Percentiles rank a stretch among this genome's conserved stretches.
Conservation (phyloP, 30 jellyfish, hydroid and myxozoan species). For the Pseudorhiza aurosa region DNA sequence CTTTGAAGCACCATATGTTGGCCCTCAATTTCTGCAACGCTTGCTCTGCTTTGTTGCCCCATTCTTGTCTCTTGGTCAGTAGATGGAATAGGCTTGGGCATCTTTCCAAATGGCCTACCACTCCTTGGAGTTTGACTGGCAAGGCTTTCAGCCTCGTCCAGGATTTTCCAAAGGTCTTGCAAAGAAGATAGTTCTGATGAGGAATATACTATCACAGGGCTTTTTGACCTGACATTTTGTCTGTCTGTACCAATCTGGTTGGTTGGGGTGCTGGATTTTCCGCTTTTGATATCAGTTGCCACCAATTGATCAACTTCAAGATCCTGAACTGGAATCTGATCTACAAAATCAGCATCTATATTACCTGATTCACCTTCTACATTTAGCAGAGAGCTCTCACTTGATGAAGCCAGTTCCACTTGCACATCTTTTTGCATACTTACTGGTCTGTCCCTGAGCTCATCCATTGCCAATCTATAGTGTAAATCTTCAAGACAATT, state of each 20-base stretch:
- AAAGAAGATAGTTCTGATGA: constrained; percentile 67
- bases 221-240: neutral
- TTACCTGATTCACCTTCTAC: neutral
- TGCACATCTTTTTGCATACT: neutral
- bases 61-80: neutral
- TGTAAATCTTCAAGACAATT: constrained; percentile 33
- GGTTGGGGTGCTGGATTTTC: neutral
- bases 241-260: neutral
- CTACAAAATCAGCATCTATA: neutral
- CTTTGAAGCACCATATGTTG: constrained; percentile 1
- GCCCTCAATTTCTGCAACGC: constrained; percentile 39
- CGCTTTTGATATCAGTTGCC: neutral
- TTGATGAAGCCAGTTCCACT: constrained; percentile 22
- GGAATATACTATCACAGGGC: constrained; percentile 20
- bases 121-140: constrained; percentile 68
- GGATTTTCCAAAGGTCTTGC: constrained; percentile 79
- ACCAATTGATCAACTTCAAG: neutral
- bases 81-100: neutral
- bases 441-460: constrained; percentile 25
- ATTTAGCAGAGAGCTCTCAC: constrained; percentile 20
- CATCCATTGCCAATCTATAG: constrained; percentile 27
- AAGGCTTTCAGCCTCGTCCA: constrained; percentile 69
- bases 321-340: constrained; percentile 4
- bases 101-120: neutral
- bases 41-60: neutral